Evolutionary conservation across 1,140 invertebrate genomes (phyloP).

Genomic region (Cecropterus lyciades): DNA sequence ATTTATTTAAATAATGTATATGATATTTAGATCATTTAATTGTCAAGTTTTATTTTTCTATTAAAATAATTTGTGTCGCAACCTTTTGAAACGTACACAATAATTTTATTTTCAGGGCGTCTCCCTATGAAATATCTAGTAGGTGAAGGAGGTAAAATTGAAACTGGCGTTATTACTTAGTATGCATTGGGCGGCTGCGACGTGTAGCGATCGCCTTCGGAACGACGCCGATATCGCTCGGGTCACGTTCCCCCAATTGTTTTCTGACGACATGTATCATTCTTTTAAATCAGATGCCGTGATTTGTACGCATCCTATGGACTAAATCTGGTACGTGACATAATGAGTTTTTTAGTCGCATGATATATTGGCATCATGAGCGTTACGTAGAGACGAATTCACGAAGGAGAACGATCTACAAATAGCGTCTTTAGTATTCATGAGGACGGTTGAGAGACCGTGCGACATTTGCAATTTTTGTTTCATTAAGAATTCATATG

Average conservation of each 20-base stretch:
- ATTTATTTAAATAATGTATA: too few relatives aligned
- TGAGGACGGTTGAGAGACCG: conserved; percentile 67
- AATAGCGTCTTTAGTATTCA: conserved; percentile 83
- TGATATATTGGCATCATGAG: conserved; percentile 70
- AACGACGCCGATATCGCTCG: conserved; percentile 54
- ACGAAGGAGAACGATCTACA: conserved; percentile 71
- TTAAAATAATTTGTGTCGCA: background rate
- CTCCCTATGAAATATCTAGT: conserved; percentile 54
- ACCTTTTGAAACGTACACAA: conserved; percentile 18
- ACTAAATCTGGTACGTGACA: conserved; percentile 54
- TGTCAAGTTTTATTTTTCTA: background rate
- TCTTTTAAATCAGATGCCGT: conserved; percentile 78
- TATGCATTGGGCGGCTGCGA: conserved; percentile 77
- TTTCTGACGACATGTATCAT: conserved; percentile 82
- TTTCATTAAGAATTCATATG: conserved; percentile 80
- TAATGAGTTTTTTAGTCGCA: conserved; percentile 63
- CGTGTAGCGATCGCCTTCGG: conserved; percentile 69
- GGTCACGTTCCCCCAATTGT: conserved; percentile 81
- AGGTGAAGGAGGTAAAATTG: conserved; percentile 73
- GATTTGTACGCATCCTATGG: conserved; percentile 67
- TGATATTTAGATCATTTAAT: too few relatives aligned
- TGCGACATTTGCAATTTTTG: conserved; percentile 80
- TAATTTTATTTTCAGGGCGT: conserved; percentile 21
- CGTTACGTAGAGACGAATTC: conserved; percentile 68
- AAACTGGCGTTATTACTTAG: conserved; percentile 77